Base-by-base conservation (phyloP, 2,888 invertebrate genomes). In the Hirtodrosophila trivittata region DNA sequence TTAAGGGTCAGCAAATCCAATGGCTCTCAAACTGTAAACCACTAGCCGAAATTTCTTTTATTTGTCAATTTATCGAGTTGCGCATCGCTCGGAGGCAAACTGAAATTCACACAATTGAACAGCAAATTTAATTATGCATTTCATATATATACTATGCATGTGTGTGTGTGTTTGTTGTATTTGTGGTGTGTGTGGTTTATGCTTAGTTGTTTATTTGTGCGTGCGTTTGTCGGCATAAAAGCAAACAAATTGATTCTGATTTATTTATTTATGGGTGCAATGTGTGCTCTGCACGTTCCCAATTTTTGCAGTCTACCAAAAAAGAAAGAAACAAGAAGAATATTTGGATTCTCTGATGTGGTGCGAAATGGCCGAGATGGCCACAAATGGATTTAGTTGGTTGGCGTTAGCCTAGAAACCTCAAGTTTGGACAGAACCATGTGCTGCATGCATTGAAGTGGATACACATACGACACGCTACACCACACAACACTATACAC, bases 241-340 rank as follows among this genome's bases (percentile, higher is more conserved):
- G 83, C 67, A 86, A 78, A 75, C 81, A 80, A 86, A 86, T 86
- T 80, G 86, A 80, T 82, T 77, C 82, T 82, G 86, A 80, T 80
- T 80, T 80, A 80, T 86, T 80, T 83, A 80, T 86, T 75, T 64
- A 75, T 64, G 64, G 70, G 56, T 37, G 67, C 62, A 62, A 43
- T 21, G 18, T 73, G 57, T 70, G 49, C n/a, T n/a, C n/a, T 49
- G 52, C 30, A 46, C 49, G 58, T 35, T 58, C 49, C 32, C 57
- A 64, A 75, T 56, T 58, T 69, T 69, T 56, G 43, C 71, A 71
- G 71, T 46, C 43, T 57, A 13, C 26, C 1, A 39, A 41, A 51
- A 45, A 33, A 18, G 32, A 46, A 30, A 41, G 41, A 47, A 41
- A 49, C 9, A 18, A 18, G 10, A 46, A 28, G 25, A 50, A 30